These are phyloP conservation scores for Ptilorrhoa leucosticta DNA, from an alignment of 2,113 vertebrate genomes.

Conservation along the genomic window DNA sequence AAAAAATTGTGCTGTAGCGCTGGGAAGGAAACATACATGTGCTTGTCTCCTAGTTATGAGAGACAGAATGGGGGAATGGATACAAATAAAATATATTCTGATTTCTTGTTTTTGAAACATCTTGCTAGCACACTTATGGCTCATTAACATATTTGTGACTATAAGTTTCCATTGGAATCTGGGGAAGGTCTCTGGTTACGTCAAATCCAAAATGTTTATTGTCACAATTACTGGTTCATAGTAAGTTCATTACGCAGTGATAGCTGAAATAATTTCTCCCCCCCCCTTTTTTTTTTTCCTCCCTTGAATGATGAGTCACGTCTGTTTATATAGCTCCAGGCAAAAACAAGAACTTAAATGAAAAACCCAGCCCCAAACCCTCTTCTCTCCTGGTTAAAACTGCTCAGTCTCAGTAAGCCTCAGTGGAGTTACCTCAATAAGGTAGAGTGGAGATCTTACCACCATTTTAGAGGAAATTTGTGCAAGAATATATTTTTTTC, in stretches of 20 bases:
- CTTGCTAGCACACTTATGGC: not conserved
- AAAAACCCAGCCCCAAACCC: not conserved
- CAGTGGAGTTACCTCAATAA: too few species aligned
- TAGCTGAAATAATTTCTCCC: not conserved
- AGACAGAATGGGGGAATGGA: not conserved
- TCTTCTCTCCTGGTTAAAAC: not conserved
- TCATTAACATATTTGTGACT: not conserved
- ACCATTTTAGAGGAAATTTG: constrained; percentile 1
- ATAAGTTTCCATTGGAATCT: not conserved
- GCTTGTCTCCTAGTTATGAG: not conserved
- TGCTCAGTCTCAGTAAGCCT: not conserved
- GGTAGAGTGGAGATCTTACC: not conserved
- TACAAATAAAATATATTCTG: not conserved
- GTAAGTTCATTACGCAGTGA: not conserved
- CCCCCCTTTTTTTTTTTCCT: rapidly evolving
- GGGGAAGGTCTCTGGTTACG: not conserved
- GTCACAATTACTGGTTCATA: not conserved
- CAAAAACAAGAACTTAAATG: not conserved
- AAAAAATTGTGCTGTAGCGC: not conserved
- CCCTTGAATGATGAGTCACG: not conserved
- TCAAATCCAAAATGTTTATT: not conserved
- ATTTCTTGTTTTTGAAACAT: not conserved
- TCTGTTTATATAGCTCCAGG: not conserved
- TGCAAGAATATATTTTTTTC: constrained; percentile 7
- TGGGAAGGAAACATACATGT: not conserved